Conservation (phyloP, 2,797 vertebrate genomes). For the Sphenopsis melanotis region DNA sequence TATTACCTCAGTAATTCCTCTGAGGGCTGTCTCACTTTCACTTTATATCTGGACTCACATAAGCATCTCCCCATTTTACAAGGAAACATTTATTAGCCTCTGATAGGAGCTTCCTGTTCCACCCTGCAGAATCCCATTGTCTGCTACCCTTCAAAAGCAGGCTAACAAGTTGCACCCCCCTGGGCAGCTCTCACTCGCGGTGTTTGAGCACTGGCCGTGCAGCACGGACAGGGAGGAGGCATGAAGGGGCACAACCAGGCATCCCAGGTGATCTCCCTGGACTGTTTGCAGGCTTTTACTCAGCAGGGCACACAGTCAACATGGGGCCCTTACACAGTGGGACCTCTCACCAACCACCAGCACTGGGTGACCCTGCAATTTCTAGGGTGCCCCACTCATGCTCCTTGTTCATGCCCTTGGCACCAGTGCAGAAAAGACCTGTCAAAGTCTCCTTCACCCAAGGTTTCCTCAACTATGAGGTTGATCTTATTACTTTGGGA, state of each 20-base stretch:
- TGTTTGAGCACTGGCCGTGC: fast-evolving
- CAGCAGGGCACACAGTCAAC: not conserved
- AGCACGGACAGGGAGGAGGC: fast-evolving
- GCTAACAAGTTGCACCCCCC: not conserved
- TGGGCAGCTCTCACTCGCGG: fast-evolving
- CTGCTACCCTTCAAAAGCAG: not conserved
- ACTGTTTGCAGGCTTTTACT: not conserved
- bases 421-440: not conserved
- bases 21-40: constrained; percentile 58
- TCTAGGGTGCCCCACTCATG: not conserved
- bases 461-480: not conserved
- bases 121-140: not conserved
- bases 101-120: constrained; percentile 17
- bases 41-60: constrained; percentile 49
- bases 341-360: not conserved
- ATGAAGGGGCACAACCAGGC: fast-evolving
- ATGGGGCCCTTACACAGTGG: not conserved
- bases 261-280: fast-evolving
- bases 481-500: not conserved
- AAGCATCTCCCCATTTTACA: constrained; percentile 42
- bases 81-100: constrained; percentile 36
- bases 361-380: not conserved
- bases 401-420: not conserved
- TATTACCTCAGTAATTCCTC: constrained; percentile 54
- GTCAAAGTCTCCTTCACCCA: constrained; percentile 10